These are phyloP conservation scores for Ornithoptera alexandrae DNA, from an alignment of 2,888 invertebrate species.

Conservation along the genomic window DNA sequence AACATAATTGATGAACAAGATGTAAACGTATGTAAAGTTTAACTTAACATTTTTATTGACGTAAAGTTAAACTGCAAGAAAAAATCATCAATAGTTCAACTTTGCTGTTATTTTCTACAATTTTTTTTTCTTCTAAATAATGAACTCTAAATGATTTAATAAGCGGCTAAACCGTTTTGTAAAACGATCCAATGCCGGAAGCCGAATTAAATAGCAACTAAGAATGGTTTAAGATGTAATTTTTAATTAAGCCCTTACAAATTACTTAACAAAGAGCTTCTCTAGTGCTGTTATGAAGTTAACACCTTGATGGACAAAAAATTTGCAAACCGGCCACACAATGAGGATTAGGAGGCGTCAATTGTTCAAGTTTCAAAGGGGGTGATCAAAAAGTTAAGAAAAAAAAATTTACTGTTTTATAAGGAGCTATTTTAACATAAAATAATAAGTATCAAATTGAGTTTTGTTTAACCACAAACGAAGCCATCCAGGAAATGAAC, in stretches of 20 bases:
- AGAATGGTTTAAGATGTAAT: conserved; percentile 57
- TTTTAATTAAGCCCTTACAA: conserved; percentile 63
- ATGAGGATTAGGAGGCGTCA: conserved; percentile 29
- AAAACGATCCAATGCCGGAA: conserved; percentile 39
- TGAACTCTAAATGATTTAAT: conserved; percentile 48
- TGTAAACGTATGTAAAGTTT: neutral
- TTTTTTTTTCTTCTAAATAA: neutral
- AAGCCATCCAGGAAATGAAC: no score
- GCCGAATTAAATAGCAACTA: conserved; percentile 52
- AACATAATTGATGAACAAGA: neutral
- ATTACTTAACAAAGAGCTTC: conserved; percentile 51
- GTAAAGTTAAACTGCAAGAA: no score
- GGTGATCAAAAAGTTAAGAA: conserved; percentile 23
- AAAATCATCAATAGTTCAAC: no score
- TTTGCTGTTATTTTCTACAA: neutral
- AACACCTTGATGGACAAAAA: conserved; percentile 65
- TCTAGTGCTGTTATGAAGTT: conserved; percentile 58
- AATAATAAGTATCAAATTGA: neutral
- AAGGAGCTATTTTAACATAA: neutral
- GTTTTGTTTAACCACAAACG: neutral
- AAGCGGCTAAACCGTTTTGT: conserved; percentile 52
- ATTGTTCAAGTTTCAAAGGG: conserved; percentile 24
- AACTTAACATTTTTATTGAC: no score
- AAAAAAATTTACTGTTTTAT: conserved; percentile 14
- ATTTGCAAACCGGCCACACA: conserved; percentile 42